Evolutionary conservation across 2,888 invertebrate genomes (phyloP), one percentile per base, ranked within the genome.

Genomic region (Alloplasta piceator): DNA sequence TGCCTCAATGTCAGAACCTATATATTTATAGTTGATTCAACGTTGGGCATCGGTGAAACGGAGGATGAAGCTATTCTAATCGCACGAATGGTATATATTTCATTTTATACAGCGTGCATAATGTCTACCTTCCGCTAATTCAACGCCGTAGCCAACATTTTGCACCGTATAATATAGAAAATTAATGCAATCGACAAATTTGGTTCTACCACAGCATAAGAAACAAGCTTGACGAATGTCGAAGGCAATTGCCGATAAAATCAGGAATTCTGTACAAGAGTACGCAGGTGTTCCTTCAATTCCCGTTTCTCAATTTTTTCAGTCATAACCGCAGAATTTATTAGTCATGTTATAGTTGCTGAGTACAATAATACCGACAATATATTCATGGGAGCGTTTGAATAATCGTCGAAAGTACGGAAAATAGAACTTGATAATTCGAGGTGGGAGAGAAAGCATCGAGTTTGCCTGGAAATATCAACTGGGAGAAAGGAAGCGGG

Each of bases 401-500:
- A 43, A 10, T 43, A 14, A 12, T 58, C 26, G 26, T 56, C 36
- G 56, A 56, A 56, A 52, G 52, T 52, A 52, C 14, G 12, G 26
- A 26, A 26, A 26, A 26, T 26, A 26, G 26, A 26, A 26, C 26
- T 26, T 26, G 26, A 26, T 26, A 2, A 26, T 26, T 26, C 26
- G 3, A 26, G 26, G 3, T 38, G 63, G 14, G 56, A 63, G 52
- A 14, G 12, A 14, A 48, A 56, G 10, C 61, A 61, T 64, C 39
- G 70, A 60, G 64, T 66, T 77, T 76, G 81, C 77, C 77, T 73
- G 81, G 68, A 73, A 74, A 85, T 82, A 83, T 83, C 78, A 80
- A 58, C 71, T 72, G 78, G 70, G 79, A 76, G 75, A 75, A 75
- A 75, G 75, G 75, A 75, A 68, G 43, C 60, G 10, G 16, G 75